Percentiles rank a stretch among this genome's conserved stretches.
phyloP scores from a whole-genome alignment of 2,113 vertebrate genomes.

The Neoarius graeffei region DNA sequence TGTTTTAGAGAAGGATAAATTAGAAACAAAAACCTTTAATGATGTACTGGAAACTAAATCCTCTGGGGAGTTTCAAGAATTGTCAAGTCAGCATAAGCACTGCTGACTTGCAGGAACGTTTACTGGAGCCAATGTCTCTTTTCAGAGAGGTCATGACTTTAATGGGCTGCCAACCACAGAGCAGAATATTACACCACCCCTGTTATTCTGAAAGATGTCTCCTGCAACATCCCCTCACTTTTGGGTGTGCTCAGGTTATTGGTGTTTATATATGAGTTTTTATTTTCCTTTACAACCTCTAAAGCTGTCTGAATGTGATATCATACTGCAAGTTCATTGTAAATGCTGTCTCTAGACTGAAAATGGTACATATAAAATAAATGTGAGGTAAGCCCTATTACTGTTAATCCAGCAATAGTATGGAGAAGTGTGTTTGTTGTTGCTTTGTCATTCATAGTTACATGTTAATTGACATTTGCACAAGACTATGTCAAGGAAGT shows the following conservation, averaged over 20 bases:
- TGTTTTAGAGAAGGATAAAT: conserved; percentile 20
- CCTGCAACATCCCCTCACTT: neutral
- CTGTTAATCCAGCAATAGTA: neutral
- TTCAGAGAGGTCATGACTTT: conserved; percentile 48
- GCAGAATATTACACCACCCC: conserved; percentile 31
- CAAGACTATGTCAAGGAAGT: neutral
- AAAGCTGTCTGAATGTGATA: neutral
- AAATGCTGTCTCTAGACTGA: neutral
- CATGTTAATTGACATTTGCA: neutral
- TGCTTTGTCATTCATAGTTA: conserved; percentile 12
- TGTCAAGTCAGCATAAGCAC: conserved; percentile 45
- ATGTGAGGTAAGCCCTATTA: neutral
- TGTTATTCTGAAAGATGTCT: conserved; percentile 37
- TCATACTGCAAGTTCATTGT: neutral
- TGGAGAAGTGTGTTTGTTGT: neutral
- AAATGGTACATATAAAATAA: neutral
- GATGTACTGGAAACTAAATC: conserved; percentile 27
- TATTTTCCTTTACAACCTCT: conserved; percentile 30
- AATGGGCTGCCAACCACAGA: conserved; percentile 51
- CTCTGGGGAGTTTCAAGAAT: conserved; percentile 20
- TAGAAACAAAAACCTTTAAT: conserved; percentile 40
- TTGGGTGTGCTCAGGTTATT: conserved; percentile 22
- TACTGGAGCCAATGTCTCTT: conserved; percentile 42
- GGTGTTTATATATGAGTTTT: conserved; percentile 1
- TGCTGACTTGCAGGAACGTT: conserved; percentile 50